Percentiles rank a stretch among this genome's conserved stretches.
These are phyloP conservation scores for Liolophura sinensis DNA, from an alignment of 1,140 invertebrate species.

Conservation along the genomic window DNA sequence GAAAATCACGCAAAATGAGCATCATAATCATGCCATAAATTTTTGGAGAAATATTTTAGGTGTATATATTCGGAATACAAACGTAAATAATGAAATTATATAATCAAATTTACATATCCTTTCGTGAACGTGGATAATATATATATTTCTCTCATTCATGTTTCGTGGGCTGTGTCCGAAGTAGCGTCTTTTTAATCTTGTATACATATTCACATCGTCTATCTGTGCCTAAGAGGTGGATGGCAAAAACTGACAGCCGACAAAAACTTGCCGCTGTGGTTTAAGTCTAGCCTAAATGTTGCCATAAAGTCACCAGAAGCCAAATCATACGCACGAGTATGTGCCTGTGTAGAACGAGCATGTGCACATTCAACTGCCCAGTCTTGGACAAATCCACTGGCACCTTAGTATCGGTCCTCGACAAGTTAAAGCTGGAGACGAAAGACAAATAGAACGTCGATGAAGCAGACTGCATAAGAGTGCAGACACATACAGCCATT, in stretches of 20 bases:
- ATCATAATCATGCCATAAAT: too few relatives aligned
- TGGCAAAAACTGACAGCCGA: background rate
- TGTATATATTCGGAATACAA: too few relatives aligned
- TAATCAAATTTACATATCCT: too few relatives aligned
- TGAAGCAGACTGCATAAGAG: constrained; percentile 60
- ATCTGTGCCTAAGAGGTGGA: constrained; percentile 66
- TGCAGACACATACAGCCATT: constrained; percentile 57
- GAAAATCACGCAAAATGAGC: too few relatives aligned
- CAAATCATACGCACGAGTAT: constrained; percentile 15
- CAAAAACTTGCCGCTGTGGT: constrained; percentile 84
- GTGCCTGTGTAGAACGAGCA: too few relatives aligned
- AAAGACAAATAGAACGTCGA: constrained; percentile 60
- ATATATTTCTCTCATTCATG: too few relatives aligned
- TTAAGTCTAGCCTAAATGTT: constrained; percentile 94
- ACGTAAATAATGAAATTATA: too few relatives aligned
- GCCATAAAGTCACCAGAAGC: constrained; percentile 68
- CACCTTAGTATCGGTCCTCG: constrained; percentile 33
- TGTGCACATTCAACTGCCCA: constrained; percentile 12
- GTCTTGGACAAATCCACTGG: constrained; percentile 18
- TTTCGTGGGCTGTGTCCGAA: constrained; percentile 14
- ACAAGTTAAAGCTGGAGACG: constrained; percentile 48
- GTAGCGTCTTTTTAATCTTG: constrained; percentile 3
- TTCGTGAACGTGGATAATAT: too few relatives aligned
- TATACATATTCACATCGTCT: constrained; percentile 54
- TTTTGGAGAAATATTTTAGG: too few relatives aligned